phyloP scores from a whole-genome alignment of 2,113 vertebrate genomes.

The Nibea albiflora region DNA sequence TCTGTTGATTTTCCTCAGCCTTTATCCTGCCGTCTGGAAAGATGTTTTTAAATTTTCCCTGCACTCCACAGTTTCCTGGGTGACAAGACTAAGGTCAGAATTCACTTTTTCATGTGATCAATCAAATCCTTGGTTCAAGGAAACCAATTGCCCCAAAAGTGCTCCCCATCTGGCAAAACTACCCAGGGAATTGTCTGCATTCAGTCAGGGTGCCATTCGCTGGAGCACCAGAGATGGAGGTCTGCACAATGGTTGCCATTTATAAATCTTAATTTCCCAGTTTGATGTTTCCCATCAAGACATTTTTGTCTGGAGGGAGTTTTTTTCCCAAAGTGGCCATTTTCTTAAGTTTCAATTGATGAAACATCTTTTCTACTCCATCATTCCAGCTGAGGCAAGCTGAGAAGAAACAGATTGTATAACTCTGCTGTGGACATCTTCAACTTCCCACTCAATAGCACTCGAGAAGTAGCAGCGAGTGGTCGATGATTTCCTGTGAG shows the following conservation, averaged over 20 bases:
- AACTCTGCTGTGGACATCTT: slow-evolving; percentile 46
- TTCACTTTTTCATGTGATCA: not conserved
- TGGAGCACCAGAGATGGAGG: slow-evolving; percentile 22
- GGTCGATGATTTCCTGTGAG: slow-evolving; percentile 53
- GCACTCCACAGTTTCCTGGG: not conserved
- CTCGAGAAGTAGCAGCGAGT: slow-evolving; percentile 44
- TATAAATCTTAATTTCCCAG: slow-evolving; percentile 33
- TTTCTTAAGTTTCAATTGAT: slow-evolving; percentile 31
- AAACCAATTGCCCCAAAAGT: slow-evolving; percentile 6
- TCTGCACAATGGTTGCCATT: slow-evolving; percentile 24
- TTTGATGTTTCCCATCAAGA: slow-evolving; percentile 24
- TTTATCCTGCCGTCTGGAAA: slow-evolving; percentile 9
- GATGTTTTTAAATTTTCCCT: slow-evolving; percentile 14
- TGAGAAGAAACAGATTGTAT: slow-evolving; percentile 30
- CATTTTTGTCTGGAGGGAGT: slow-evolving; percentile 9
- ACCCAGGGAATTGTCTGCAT: not conserved
- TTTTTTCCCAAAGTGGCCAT: slow-evolving; percentile 30
- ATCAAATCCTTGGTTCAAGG: slow-evolving; percentile 13
- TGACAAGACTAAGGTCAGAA: slow-evolving; percentile 2
- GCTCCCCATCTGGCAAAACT: slow-evolving; percentile 21
- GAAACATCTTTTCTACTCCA: slow-evolving; percentile 28
- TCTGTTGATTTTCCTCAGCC: slow-evolving; percentile 19
- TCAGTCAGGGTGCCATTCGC: slow-evolving; percentile 8
- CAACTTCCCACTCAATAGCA: slow-evolving; percentile 47
- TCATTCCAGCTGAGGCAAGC: slow-evolving; percentile 32